Evolutionary conservation across 2,888 invertebrate species (phyloP).

Genomic region (Syrphus vitripennis): DNA sequence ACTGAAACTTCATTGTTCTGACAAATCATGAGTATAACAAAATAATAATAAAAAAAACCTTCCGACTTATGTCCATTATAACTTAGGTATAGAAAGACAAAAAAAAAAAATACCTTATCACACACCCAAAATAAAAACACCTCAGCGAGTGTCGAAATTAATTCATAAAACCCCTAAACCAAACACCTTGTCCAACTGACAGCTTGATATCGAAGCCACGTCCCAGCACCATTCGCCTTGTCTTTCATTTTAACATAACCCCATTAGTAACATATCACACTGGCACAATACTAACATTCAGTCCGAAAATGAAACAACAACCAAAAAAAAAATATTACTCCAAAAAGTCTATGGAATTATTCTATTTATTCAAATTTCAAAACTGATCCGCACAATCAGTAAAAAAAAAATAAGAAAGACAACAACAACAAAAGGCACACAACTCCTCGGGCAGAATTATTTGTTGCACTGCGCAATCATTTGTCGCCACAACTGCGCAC

Average conservation of each 20-base stretch:
- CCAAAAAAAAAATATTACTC: neutral
- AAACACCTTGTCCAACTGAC: conserved; percentile 67
- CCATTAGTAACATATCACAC: conserved; percentile 62
- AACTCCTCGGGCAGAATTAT: conserved; percentile 41
- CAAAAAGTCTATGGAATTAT: conserved; percentile 31
- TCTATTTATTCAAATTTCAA: conserved; percentile 65
- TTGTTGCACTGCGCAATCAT: conserved; percentile 59
- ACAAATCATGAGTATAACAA: conserved; percentile 17
- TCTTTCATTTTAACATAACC: conserved; percentile 64
- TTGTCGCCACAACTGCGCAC: conserved; percentile 42
- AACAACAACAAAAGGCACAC: conserved; percentile 21
- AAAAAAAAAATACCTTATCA: conserved; percentile 21
- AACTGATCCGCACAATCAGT: conserved; percentile 7
- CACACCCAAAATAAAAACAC: conserved; percentile 37
- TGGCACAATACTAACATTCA: conserved; percentile 23
- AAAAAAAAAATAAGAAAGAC: neutral
- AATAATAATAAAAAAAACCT: neutral
- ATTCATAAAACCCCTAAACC: conserved; percentile 65
- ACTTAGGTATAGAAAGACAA: neutral
- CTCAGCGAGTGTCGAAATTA: conserved; percentile 60
- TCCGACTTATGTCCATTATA: conserved; percentile 11
- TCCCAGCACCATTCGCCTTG: conserved; percentile 52
- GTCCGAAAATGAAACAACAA: neutral
- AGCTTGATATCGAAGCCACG: conserved; percentile 44
- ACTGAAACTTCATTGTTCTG: conserved; percentile 17